Conservation (phyloP, 2,113 vertebrate species). For the Donacobius atricapilla region DNA sequence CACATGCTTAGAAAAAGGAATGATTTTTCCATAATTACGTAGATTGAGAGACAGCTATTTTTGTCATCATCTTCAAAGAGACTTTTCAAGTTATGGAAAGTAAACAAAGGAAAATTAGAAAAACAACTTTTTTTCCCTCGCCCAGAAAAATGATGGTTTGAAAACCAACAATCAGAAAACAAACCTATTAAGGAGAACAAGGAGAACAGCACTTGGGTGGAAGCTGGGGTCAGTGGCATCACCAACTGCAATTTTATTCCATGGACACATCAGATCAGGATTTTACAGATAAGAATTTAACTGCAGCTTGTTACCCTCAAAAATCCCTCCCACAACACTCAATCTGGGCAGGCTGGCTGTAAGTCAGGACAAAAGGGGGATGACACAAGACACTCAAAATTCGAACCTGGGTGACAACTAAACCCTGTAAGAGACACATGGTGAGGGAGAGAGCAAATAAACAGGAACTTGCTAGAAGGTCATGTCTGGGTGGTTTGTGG, state of each 20-base stretch:
- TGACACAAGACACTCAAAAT: not conserved
- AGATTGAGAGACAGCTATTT: not conserved
- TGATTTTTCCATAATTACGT: not conserved
- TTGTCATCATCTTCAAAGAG: not conserved
- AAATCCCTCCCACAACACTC: not conserved
- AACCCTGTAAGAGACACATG: accelerated
- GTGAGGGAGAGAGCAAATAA: not conserved
- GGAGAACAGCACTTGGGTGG: not conserved
- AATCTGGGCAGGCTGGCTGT: not conserved
- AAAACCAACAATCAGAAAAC: not conserved
- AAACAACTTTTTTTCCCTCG: not conserved
- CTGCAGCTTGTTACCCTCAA: not conserved
- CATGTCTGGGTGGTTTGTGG: not conserved
- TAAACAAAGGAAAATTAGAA: not conserved
- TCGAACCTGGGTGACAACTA: not conserved
- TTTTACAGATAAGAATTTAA: not conserved
- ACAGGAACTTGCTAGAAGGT: not conserved
- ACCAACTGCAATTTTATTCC: not conserved
- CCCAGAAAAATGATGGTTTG: not conserved
- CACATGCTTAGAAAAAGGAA: not conserved
- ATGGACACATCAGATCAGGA: not conserved
- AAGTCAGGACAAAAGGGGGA: not conserved
- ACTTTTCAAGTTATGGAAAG: not conserved
- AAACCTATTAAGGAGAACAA: not conserved
- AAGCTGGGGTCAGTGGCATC: not conserved